A percentile compares a stretch with the other conserved stretches of the same genome.
Conservation (phyloP, 1,140 invertebrate genomes). For the Drosophila biarmipes region DNA sequence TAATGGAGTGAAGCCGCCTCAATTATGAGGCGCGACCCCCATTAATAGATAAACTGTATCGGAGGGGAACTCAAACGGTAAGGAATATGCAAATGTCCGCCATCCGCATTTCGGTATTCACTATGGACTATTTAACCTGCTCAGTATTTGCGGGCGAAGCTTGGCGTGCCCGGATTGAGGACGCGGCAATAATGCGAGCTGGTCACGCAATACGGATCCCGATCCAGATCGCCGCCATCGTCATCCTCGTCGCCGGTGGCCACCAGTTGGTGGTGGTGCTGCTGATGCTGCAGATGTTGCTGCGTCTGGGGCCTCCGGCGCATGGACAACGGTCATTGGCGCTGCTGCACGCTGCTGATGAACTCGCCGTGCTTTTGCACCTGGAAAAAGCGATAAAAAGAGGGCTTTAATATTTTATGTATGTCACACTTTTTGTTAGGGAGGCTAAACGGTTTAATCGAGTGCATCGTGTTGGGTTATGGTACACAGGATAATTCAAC, state of each 20-base stretch:
- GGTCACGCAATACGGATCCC: constrained; percentile 80
- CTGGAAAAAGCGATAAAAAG: constrained; percentile 29
- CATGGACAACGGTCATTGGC: constrained; percentile 82
- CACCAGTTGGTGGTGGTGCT: constrained; percentile 31
- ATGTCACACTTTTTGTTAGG: background rate
- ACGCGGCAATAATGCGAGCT: constrained; percentile 84
- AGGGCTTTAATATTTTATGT: too few species aligned
- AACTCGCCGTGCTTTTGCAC: constrained; percentile 80
- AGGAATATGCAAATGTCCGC: constrained; percentile 36
- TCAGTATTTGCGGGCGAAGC: constrained; percentile 78
- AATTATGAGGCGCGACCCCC: constrained; percentile 60
- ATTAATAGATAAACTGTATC: constrained; percentile 51
- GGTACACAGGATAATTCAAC: background rate
- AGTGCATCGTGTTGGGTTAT: background rate
- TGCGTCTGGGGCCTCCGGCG: constrained; percentile 66
- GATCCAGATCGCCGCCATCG: constrained; percentile 30
- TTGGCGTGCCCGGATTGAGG: constrained; percentile 81
- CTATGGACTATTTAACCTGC: constrained; percentile 36
- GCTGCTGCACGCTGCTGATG: constrained; percentile 63
- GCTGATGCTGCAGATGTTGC: constrained; percentile 44
- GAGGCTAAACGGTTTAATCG: background rate
- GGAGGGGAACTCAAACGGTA: constrained; percentile 22
- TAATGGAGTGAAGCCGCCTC: constrained; percentile 37
- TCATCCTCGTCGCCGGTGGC: constrained; percentile 39
- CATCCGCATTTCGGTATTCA: constrained; percentile 8